These are phyloP conservation scores for Microctonus hyperodae DNA, from an alignment of 2,888 invertebrate genomes.

Conservation along the genomic window DNA sequence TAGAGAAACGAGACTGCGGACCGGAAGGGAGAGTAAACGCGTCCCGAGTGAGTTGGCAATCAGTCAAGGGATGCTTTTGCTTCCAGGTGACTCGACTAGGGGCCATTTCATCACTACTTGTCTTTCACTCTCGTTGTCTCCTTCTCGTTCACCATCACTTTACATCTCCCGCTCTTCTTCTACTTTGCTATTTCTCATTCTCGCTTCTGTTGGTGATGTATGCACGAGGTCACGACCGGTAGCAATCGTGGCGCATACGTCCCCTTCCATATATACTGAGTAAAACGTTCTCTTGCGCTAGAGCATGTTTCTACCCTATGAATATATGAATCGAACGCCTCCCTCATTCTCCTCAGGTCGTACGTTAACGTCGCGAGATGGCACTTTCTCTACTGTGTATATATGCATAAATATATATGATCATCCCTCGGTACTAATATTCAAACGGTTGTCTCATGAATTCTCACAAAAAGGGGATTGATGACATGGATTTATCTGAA, in stretches of 20 bases:
- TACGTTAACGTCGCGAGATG: constrained; percentile 51
- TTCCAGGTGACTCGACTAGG: constrained; percentile 54
- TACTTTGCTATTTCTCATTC: constrained; percentile 4
- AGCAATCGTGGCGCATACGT: constrained; percentile 55
- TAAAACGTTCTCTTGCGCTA: constrained; percentile 21
- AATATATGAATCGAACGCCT: constrained; percentile 60
- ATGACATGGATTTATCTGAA: constrained; percentile 1
- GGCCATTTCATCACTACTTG: constrained; percentile 57
- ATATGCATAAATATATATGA: constrained; percentile 32
- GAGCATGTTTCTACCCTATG: constrained; percentile 42
- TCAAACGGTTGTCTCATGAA: constrained; percentile 18
- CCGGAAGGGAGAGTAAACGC: constrained; percentile 17
- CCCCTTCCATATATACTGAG: constrained; percentile 32
- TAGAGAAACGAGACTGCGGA: constrained; percentile 23
- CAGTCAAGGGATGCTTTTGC: constrained; percentile 57
- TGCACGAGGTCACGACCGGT: constrained; percentile 59
- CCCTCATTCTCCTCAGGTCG: constrained; percentile 38
- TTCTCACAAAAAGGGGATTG: neutral
- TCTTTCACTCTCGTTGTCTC: constrained; percentile 8
- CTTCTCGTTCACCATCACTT: neutral
- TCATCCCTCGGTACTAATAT: constrained; percentile 44
- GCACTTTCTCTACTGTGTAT: constrained; percentile 37
- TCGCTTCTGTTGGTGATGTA: constrained; percentile 54
- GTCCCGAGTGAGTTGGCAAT: constrained; percentile 58
- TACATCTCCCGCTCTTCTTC: constrained; percentile 22